Evolutionary conservation across 2,113 vertebrate species (phyloP).

Genomic region (Charadrius vociferus): DNA sequence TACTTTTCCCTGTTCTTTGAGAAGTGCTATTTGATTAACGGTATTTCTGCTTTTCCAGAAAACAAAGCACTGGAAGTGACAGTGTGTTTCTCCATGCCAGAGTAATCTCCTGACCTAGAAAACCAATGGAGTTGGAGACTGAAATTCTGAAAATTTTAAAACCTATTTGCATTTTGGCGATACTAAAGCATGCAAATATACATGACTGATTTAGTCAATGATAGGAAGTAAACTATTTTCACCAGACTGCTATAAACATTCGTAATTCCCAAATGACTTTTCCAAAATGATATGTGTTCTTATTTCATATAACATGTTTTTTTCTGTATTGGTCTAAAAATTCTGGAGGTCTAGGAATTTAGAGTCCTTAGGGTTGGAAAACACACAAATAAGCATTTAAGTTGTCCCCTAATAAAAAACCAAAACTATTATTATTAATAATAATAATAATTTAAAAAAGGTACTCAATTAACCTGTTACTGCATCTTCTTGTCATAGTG

Average conservation of each 20-base stretch:
- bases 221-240: background rate
- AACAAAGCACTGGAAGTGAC: background rate
- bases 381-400: background rate
- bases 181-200: background rate
- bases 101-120: background rate
- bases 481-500: background rate
- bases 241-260: background rate
- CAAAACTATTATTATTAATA: background rate
- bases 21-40: background rate
- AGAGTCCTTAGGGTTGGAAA: background rate
- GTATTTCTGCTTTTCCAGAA: background rate
- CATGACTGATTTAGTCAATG: background rate
- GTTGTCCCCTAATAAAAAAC: background rate
- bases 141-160: background rate
- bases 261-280: background rate
- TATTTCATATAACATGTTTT: background rate
- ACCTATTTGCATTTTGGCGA: background rate
- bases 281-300: background rate
- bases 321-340: background rate
- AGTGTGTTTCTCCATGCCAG: background rate
- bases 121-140: background rate
- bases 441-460: background rate
- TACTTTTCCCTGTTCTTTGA: background rate
- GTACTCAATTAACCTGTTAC: background rate
- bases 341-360: background rate